Evolutionary conservation across 1,140 invertebrate genomes (phyloP), one percentile per base, ranked within the genome.

Genomic region (Galleria mellonella): DNA sequence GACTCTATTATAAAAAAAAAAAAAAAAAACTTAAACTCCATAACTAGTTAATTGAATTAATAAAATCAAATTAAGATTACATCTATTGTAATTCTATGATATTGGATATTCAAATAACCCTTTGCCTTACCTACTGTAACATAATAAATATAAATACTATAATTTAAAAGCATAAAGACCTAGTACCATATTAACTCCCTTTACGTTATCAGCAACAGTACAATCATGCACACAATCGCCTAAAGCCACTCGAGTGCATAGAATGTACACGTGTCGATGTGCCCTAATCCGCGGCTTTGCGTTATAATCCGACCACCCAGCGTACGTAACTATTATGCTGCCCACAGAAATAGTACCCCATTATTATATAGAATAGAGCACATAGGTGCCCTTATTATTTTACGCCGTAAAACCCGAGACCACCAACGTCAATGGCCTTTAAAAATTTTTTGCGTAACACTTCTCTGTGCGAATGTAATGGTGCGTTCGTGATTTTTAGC

Each of bases 261-360:
- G 11, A 14, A 63, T 55, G 66, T 64, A 78, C 79, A 83, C 79
- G 76, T 83, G 79, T 83, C 76, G 79, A 83, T 74, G 41, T 59
- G 61, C 42, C 58, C 55, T 79, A 81, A 81, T 79, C 74, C 76
- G 4, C 9, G 11, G 28, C 41, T 15, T 33, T 72, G 57, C 63
- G 41, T 48, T 55, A 62, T 73, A 79, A 79, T 78, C 79, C 74
- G 79, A 81, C 79, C 79, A 83, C 79, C 76, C 77, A 75, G 60
- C 33, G 50, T 44, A 63, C 62, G 49, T 23, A 23, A 15, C 35
- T 15, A 37, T 37, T 37, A 37, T 15, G 14, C 35, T 37, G 35
- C 35, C 35, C 35, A 12, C 14, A 23, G 32, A 27, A 42, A 42
- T 32, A 4, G 13, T 31, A 69, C 65, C 71, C 75, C 62, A 77